phyloP scores from a whole-genome alignment of 2,797 vertebrate species.

The Aulostomus chinensis region DNA sequence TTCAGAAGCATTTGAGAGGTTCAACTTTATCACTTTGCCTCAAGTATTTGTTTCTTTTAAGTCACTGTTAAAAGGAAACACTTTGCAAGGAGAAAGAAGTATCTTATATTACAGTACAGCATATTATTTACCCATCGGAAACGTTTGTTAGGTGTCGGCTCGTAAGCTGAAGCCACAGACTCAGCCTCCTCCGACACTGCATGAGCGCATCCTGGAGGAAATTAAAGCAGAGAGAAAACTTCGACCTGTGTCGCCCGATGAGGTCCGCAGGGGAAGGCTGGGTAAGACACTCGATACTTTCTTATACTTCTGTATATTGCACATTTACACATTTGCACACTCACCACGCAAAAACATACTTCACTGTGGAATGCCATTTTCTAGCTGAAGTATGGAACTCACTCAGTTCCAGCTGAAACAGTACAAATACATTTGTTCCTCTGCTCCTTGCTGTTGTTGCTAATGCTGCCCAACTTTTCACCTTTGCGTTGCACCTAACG shows the following conservation, averaged over 20 bases:
- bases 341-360: constrained; percentile 19
- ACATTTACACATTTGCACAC: constrained; percentile 3
- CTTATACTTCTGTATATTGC: not conserved
- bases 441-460: constrained; percentile 26
- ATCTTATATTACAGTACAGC: no score
- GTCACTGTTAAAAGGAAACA: no score
- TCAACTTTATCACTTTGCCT: no score
- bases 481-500: constrained; percentile 46
- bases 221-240: constrained; percentile 96
- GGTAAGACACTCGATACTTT: constrained; percentile 76
- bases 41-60: no score
- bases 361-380: constrained; percentile 22
- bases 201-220: constrained; percentile 93
- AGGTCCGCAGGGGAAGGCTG: constrained; percentile 85
- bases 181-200: constrained; percentile 89
- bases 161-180: constrained; percentile 94
- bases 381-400: constrained; percentile 31
- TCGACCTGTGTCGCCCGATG: constrained; percentile 91
- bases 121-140: no score
- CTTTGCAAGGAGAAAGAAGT: no score
- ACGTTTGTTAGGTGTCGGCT: constrained; percentile 84
- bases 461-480: constrained; percentile 24
- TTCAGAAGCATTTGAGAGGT: no score
- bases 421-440: not conserved
- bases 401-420: no score